Conservation (phyloP, 2,888 invertebrate genomes). For the Ennomos quercinarius region DNA sequence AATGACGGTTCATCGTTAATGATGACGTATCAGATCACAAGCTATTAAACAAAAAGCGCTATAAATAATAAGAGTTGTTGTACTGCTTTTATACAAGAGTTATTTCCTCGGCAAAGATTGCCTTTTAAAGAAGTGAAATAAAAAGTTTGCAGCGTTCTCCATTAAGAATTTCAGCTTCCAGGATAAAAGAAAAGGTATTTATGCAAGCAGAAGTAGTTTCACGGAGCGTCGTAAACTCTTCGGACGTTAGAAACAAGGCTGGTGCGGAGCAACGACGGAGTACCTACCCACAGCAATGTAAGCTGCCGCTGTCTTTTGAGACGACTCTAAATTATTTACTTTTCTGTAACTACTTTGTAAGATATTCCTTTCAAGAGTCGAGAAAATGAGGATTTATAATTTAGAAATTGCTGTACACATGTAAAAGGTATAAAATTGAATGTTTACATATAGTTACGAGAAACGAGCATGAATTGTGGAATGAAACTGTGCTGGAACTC, state of each 20-base stretch:
- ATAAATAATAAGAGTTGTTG: not conserved
- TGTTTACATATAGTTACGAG: too few relatives aligned
- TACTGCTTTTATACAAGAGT: not conserved
- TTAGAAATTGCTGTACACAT: too few relatives aligned
- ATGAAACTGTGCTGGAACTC: too few relatives aligned
- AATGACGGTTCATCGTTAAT: too few relatives aligned
- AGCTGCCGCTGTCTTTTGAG: not conserved
- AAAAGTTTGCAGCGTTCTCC: slow-evolving; percentile 13
- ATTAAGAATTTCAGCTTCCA: slow-evolving; percentile 8
- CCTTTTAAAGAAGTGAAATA: slow-evolving; percentile 4
- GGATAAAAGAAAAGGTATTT: slow-evolving; percentile 13
- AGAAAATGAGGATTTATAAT: too few relatives aligned
- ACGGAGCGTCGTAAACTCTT: slow-evolving; percentile 6
- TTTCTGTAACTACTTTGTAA: too few relatives aligned
- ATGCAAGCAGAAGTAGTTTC: slow-evolving; percentile 7
- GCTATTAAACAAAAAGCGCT: too few relatives aligned
- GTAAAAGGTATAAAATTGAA: too few relatives aligned
- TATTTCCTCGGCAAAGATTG: not conserved
- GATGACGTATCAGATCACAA: too few relatives aligned
- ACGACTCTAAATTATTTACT: too few relatives aligned
- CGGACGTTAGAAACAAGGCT: slow-evolving; percentile 1
- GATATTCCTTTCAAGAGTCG: too few relatives aligned
- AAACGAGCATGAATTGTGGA: too few relatives aligned
- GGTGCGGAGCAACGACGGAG: not conserved
- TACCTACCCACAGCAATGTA: not conserved